Evolutionary conservation across 2,113 vertebrate species (phyloP).

Genomic region (Nothocercus nigrocapillus): DNA sequence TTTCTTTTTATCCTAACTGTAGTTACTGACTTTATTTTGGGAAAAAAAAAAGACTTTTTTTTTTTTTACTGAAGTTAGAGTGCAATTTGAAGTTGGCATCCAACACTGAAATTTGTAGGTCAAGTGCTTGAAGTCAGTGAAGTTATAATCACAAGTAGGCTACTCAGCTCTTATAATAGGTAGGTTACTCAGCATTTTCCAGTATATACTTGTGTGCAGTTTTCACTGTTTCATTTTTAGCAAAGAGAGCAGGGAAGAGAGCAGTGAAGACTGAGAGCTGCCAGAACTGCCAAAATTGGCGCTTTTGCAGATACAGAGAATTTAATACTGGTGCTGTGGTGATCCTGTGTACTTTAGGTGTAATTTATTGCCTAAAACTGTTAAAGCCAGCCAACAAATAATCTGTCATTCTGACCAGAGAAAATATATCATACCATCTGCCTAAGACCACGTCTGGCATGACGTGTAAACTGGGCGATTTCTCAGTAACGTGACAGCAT

Average conservation of each 20-base stretch:
- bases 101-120: background rate
- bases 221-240: background rate
- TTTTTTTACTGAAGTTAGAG: background rate
- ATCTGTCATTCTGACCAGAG: background rate
- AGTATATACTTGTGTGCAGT: background rate
- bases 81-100: background rate
- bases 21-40: background rate
- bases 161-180: background rate
- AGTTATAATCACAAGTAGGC: background rate
- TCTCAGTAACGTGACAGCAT: background rate
- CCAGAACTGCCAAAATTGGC: background rate
- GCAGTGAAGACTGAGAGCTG: background rate
- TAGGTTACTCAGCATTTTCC: background rate
- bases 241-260: background rate
- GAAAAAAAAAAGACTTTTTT: background rate
- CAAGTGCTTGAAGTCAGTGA: background rate
- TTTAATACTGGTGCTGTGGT: background rate
- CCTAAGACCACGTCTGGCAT: background rate
- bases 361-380: background rate
- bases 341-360: background rate
- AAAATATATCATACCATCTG: background rate
- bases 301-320: background rate
- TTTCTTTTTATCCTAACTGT: background rate
- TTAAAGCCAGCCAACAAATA: background rate
- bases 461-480: background rate